phyloP scores from a whole-genome alignment of 2,113 vertebrate species.

The Coptodon bakossiorum region DNA sequence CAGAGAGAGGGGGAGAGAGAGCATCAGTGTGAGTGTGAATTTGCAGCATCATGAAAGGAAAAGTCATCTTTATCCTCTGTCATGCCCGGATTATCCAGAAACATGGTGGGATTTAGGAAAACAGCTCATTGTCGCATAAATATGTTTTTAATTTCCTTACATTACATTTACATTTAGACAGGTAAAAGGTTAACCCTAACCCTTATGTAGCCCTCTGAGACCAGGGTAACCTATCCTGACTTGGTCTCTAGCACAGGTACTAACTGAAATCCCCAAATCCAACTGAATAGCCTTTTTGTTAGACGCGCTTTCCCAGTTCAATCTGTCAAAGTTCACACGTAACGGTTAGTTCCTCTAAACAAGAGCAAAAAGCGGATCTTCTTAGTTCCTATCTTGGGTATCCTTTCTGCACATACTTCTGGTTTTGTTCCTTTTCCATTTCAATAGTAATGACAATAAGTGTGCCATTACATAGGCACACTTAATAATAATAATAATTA shows the following conservation, averaged over 20 bases:
- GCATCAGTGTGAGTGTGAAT: neutral
- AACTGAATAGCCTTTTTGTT: neutral
- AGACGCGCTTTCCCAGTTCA: neutral
- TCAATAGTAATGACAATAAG: neutral
- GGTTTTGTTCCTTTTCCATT: neutral
- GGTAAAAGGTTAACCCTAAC: neutral
- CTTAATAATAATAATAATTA: neutral
- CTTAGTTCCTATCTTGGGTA: neutral
- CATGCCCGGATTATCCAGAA: neutral
- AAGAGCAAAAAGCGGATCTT: neutral
- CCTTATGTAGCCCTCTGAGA: neutral
- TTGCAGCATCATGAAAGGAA: neutral
- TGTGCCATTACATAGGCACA: neutral
- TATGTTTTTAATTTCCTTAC: neutral
- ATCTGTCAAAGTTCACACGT: neutral
- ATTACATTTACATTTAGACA: neutral
- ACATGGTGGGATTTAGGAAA: neutral
- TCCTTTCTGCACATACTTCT: neutral
- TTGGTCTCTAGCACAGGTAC: neutral
- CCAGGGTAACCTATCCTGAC: neutral
- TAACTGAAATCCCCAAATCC: neutral
- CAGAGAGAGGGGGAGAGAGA: neutral
- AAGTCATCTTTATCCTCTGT: neutral
- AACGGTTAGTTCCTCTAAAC: neutral
- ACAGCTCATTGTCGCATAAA: neutral